Conservation (phyloP, 2,797 vertebrate species). For the Muscicapa comitata region DNA sequence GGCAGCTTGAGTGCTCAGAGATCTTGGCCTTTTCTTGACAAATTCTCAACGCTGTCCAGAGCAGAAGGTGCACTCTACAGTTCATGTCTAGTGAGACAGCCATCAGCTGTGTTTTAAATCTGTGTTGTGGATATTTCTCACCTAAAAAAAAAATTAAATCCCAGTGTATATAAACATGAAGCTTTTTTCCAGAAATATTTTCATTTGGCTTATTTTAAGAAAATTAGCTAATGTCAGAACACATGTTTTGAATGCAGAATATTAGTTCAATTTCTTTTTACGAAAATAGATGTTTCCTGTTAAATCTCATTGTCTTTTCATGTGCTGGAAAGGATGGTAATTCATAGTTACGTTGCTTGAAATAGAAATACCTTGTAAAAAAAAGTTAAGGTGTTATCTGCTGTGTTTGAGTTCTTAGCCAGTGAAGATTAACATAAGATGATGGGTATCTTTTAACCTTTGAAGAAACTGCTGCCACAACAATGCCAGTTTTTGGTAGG, state of each 20-base stretch:
- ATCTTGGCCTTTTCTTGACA: constrained; percentile 68
- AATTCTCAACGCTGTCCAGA: constrained; percentile 55
- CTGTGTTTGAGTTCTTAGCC: neutral
- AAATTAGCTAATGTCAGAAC: neutral
- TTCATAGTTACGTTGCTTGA: neutral
- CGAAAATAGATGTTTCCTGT: neutral
- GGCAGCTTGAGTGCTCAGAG: constrained; percentile 64
- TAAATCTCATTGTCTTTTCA: neutral
- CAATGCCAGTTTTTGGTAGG: neutral
- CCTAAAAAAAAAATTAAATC: neutral
- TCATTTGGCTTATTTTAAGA: neutral
- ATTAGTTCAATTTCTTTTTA: neutral
- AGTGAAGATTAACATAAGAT: neutral
- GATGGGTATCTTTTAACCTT: neutral
- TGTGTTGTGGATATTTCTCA: neutral
- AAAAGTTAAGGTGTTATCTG: neutral
- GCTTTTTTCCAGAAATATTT: neutral
- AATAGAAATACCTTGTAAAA: neutral
- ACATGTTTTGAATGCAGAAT: neutral
- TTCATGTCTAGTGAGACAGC: constrained; percentile 5
- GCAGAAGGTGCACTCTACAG: constrained; percentile 27
- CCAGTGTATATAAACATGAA: neutral
- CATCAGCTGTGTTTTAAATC: constrained; percentile 23
- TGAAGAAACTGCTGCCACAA: neutral
- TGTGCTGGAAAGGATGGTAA: neutral